phyloP scores from a whole-genome alignment of 1,140 invertebrate species.

The Musca domestica region DNA sequence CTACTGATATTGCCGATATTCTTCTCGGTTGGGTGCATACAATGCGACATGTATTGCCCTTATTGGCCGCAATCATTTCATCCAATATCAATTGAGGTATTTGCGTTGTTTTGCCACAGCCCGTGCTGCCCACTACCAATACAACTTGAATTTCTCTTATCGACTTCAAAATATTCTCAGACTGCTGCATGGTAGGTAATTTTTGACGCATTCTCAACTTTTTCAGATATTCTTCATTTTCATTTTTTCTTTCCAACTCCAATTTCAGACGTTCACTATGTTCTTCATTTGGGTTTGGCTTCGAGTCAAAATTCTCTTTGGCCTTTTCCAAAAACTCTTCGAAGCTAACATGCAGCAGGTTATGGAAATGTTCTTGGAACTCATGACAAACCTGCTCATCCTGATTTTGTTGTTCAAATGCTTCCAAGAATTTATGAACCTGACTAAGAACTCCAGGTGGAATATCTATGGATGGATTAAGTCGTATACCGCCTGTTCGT shows the following conservation, averaged over 20 bases:
- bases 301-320: conserved; percentile 28
- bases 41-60: conserved; percentile 76
- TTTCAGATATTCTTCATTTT: conserved; percentile 3
- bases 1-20: conserved; percentile 88
- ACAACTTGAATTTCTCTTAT: conserved; percentile 68
- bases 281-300: conserved; percentile 25
- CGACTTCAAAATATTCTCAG: conserved; percentile 60
- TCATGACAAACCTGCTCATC: conserved; percentile 27
- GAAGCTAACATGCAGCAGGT: conserved; percentile 38
- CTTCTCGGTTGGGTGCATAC: conserved; percentile 90
- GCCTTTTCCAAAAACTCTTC: conserved; percentile 35
- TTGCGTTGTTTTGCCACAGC: conserved; percentile 90
- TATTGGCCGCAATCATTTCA: conserved; percentile 64
- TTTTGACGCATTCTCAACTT: conserved; percentile 41
- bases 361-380: conserved; percentile 34
- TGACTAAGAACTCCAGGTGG: conserved; percentile 32
- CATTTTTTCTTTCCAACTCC: not conserved
- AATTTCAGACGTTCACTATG: conserved; percentile 23
- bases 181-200: conserved; percentile 64
- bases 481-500: conserved; percentile 22
- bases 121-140: conserved; percentile 78
- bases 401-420: conserved; percentile 31
- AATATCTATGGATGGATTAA: conserved; percentile 37
- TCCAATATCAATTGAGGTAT: conserved; percentile 87
- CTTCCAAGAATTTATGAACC: conserved; percentile 33